Evolutionary conservation across 2,797 vertebrate genomes (phyloP).

Genomic region (Tiaroga cobitis): DNA sequence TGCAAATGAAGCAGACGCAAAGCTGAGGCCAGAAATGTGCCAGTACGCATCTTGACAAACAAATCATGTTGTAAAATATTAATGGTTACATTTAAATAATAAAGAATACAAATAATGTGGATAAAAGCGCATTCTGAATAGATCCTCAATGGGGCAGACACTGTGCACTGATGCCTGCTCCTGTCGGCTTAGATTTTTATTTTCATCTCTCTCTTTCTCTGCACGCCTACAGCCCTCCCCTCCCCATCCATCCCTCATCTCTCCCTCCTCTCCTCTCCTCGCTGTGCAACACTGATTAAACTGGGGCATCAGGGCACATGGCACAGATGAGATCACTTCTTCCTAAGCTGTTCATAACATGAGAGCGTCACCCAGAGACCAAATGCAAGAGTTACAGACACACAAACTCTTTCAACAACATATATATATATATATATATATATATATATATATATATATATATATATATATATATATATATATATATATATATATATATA

Average conservation of each 20-base stretch:
- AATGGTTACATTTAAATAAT: neutral
- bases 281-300: constrained; percentile 22
- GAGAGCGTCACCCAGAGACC: constrained; percentile 30
- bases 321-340: constrained; percentile 1
- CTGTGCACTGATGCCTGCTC: constrained; percentile 3
- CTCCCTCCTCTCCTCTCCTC: constrained; percentile 13
- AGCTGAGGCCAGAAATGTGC: neutral
- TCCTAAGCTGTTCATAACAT: neutral
- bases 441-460: too few relatives aligned
- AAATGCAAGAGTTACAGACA: neutral
- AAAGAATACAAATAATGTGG: neutral
- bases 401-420: neutral
- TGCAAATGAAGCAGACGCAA: neutral
- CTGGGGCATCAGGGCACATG: constrained; percentile 9
- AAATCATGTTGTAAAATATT: constrained; percentile 16
- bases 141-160: neutral
- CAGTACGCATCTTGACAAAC: neutral
- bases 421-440: too few relatives aligned
- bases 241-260: constrained; percentile 13
- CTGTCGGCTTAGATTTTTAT: constrained; percentile 17
- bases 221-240: constrained; percentile 49
- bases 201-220: constrained; percentile 35
- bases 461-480: too few relatives aligned
- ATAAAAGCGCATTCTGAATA: constrained; percentile 10
- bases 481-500: too few relatives aligned